Evolutionary conservation across 2,888 invertebrate genomes (phyloP).

Genomic region (Mimas tiliae): DNA sequence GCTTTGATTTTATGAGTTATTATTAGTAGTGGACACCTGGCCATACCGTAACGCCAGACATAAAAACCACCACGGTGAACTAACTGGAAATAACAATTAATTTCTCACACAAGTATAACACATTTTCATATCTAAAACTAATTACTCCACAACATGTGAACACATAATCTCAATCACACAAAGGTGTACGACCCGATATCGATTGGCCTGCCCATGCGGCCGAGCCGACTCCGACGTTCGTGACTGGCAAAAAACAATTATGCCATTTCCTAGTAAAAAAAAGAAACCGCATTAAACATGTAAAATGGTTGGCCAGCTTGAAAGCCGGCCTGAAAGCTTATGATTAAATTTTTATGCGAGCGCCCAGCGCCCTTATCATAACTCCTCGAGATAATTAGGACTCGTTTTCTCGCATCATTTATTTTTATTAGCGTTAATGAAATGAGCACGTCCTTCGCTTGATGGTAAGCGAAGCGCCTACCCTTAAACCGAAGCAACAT

Average conservation of each 20-base stretch:
- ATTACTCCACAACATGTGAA: slow-evolving; percentile 1
- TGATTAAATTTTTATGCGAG: slow-evolving; percentile 66
- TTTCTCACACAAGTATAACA: not conserved
- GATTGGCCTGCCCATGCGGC: slow-evolving; percentile 5
- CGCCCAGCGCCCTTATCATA: slow-evolving; percentile 43
- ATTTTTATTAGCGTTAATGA: no score
- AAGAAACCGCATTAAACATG: slow-evolving; percentile 50
- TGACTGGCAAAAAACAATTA: slow-evolving; percentile 52
- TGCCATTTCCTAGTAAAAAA: slow-evolving; percentile 59
- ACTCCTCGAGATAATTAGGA: no score
- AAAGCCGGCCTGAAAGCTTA: slow-evolving; percentile 72
- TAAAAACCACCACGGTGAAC: no score
- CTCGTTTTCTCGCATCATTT: no score
- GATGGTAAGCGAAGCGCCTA: no score
- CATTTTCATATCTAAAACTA: not conserved
- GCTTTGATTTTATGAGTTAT: no score
- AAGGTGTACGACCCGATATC: slow-evolving; percentile 13
- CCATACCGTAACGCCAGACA: no score
- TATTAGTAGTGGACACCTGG: no score
- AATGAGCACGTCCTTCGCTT: no score
- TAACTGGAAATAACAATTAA: not conserved
- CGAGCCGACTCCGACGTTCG: slow-evolving; percentile 32
- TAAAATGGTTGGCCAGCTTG: slow-evolving; percentile 65
- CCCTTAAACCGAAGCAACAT: no score
- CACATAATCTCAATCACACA: not conserved